Evolutionary conservation across 2,113 vertebrate species (phyloP), one percentile per base, ranked within the genome.

Genomic region (Nicator chloris): DNA sequence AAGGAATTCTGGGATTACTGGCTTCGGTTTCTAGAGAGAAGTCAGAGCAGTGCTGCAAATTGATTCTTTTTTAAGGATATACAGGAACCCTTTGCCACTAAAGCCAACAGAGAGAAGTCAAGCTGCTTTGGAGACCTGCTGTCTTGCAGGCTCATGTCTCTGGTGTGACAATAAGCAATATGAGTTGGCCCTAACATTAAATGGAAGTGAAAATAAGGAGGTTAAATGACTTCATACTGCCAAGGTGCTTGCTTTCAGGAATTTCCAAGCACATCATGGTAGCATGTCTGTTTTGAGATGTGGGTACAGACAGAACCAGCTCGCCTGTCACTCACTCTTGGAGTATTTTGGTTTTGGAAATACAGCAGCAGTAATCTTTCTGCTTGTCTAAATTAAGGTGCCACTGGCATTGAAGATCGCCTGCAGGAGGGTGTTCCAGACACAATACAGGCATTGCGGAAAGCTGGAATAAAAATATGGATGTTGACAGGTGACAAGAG

Each of bases 401-500:
- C 98, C 79, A 99, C 99, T 3, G 99, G 99, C 65, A 99, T 99
- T 81, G 98, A 99, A 44, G 99, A 99, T 96, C 97, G 99, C 31
- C 97, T 99, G 35, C 99, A 99, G 95, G 99, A 99, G 65, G 98
- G 99, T 10, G 99, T 99, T 50, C 98, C 99, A 4, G 99, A 99
- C 86, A 99, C 99, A 5, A 98, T 99, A 72, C 98, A 98, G 80
- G 98, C 98, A 19, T 98, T 99, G 42, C 98, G 99, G 85, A 98
- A 88, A 92, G 99, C 99, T 0, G 98, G 98, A 26, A 98, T 99
- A 92, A 99, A 98, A 94, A 98, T 99, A 57, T 99, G 99, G 99
- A 98, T 99, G 97, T 98, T 99, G 69, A 99, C 99, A 1, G 99
- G 99, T 70, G 99, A 99, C 96, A 99, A 99, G 92, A 98, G 98